These are phyloP conservation scores for Ascidia mentula DNA, from an alignment of 23 tunicate genomes.

Conservation along the genomic window DNA sequence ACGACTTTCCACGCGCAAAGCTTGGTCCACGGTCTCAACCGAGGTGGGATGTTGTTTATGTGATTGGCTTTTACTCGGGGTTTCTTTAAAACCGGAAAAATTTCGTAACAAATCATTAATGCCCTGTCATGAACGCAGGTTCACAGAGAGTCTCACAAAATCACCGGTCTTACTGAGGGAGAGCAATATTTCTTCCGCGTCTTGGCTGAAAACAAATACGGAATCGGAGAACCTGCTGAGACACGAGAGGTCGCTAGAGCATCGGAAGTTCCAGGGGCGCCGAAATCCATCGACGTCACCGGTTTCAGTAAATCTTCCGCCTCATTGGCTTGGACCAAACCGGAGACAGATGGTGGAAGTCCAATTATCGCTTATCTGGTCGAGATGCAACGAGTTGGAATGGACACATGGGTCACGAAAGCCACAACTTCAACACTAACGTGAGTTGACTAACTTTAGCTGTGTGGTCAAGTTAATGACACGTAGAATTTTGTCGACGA, in stretches of 20 bases:
- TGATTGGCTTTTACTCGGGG: too few species aligned
- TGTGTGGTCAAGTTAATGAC: neutral
- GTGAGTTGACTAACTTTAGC: slow-evolving; percentile 9
- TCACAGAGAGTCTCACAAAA: slow-evolving; percentile 66
- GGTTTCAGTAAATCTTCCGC: slow-evolving; percentile 55
- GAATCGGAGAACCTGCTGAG: slow-evolving; percentile 94
- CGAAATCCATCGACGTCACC: slow-evolving; percentile 44
- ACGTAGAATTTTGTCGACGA: neutral
- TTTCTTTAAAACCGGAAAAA: too few species aligned
- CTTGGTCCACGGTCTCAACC: slow-evolving; percentile 92
- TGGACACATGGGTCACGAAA: slow-evolving; percentile 60
- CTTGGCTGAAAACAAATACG: slow-evolving; percentile 93
- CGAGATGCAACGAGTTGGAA: slow-evolving; percentile 69
- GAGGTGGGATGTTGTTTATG: slow-evolving; percentile 25
- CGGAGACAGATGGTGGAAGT: slow-evolving; percentile 87
- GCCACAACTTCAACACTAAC: slow-evolving; percentile 26
- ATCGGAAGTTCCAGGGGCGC: slow-evolving; percentile 88
- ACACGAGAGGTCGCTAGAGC: slow-evolving; percentile 64
- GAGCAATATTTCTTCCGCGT: slow-evolving; percentile 87
- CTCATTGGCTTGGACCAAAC: slow-evolving; percentile 78
- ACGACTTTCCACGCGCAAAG: slow-evolving; percentile 81
- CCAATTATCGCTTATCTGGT: slow-evolving; percentile 65
- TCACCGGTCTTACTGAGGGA: slow-evolving; percentile 71
- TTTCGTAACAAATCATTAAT: neutral
- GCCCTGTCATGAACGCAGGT: slow-evolving; percentile 19